A percentile compares a stretch with the other conserved stretches of the same genome.
phyloP scores from a whole-genome alignment of 2,888 invertebrate genomes.

The Tiliacea aurago region DNA sequence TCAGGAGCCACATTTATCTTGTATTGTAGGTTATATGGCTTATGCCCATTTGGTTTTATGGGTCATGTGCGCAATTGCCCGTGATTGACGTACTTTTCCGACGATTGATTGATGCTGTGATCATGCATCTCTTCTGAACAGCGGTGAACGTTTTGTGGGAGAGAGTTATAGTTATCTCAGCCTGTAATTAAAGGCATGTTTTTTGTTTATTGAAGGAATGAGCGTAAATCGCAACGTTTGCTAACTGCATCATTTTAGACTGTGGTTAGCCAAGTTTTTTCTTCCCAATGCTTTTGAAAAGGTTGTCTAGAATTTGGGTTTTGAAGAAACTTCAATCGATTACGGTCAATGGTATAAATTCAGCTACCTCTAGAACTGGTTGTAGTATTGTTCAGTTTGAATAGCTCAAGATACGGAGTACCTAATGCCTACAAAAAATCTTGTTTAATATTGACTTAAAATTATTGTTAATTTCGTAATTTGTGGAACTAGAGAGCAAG shows the following conservation, averaged over 20 bases:
- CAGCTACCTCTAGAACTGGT: background rate
- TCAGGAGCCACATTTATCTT: slow-evolving; percentile 48
- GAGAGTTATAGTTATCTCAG: background rate
- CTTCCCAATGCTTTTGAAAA: background rate
- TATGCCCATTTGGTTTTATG: slow-evolving; percentile 39
- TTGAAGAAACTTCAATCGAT: background rate
- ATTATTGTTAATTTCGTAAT: background rate
- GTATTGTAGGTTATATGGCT: slow-evolving; percentile 42
- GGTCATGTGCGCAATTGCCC: slow-evolving; percentile 50
- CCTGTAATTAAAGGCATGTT: background rate
- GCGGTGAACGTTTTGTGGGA: background rate
- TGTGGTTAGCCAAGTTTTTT: background rate
- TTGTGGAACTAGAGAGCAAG: background rate
- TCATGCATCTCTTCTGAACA: slow-evolving; percentile 16
- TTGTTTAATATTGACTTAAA: background rate
- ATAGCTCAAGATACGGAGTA: too few relatives aligned
- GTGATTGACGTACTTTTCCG: slow-evolving; percentile 44
- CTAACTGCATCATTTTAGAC: background rate
- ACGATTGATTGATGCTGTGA: slow-evolving; percentile 31
- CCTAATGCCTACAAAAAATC: background rate
- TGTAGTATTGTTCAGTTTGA: background rate
- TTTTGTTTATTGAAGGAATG: background rate
- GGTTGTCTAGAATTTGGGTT: too few relatives aligned
- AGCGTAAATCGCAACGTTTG: background rate
- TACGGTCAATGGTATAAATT: background rate